phyloP scores from a whole-genome alignment of 2,888 invertebrate species.

The Heliconius hortense region DNA sequence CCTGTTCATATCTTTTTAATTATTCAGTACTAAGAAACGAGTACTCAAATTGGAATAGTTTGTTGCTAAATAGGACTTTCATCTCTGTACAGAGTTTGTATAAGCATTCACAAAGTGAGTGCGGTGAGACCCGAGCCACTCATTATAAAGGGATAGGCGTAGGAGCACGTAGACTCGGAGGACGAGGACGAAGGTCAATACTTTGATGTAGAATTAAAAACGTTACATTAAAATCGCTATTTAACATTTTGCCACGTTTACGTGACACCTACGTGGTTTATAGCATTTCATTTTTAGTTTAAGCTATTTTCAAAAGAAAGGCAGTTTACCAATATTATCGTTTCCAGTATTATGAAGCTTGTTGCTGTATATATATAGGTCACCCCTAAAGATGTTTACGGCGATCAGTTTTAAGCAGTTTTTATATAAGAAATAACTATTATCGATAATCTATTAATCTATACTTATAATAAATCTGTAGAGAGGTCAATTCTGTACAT shows the following conservation, averaged over 20 bases:
- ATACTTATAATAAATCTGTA: no score
- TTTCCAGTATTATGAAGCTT: not conserved
- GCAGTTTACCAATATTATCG: not conserved
- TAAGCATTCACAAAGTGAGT: conserved; percentile 22
- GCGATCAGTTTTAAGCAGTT: no score
- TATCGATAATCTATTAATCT: no score
- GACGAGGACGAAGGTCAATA: conserved; percentile 28
- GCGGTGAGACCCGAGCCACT: conserved; percentile 29
- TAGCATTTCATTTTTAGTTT: not conserved
- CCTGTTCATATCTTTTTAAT: not conserved
- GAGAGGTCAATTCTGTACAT: no score
- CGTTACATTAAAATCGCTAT: conserved; percentile 4
- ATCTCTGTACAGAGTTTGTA: conserved; percentile 1
- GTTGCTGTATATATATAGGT: no score
- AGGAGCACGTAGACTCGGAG: conserved; percentile 13
- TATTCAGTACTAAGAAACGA: not conserved
- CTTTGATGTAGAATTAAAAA: conserved; percentile 37
- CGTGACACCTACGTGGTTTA: not conserved
- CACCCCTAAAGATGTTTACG: no score
- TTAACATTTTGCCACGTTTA: not conserved
- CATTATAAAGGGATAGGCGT: conserved; percentile 32
- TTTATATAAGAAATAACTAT: no score
- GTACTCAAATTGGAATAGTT: conserved; percentile 18
- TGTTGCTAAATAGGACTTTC: conserved; percentile 1
- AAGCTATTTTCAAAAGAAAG: not conserved